phyloP scores from a whole-genome alignment of 2,797 vertebrate genomes.

The Trichosurus vulpecula region DNA sequence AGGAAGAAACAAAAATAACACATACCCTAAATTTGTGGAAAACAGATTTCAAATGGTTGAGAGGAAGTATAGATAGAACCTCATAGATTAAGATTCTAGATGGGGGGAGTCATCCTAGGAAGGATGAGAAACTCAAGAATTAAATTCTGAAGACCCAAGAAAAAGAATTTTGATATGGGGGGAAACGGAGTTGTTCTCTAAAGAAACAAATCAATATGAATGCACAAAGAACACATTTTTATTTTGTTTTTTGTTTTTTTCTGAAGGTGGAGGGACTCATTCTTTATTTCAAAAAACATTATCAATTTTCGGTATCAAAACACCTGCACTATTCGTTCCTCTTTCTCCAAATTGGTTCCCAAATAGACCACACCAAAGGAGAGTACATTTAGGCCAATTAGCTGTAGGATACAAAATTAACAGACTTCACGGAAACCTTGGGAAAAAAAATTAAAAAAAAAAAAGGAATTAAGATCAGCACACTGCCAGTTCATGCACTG shows the following conservation, averaged over 20 bases:
- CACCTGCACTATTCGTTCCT: constrained; percentile 72
- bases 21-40: not conserved
- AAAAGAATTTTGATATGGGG: not conserved
- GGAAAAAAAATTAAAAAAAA: not conserved
- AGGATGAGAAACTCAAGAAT: not conserved
- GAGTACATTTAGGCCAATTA: constrained; percentile 71
- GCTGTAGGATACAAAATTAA: constrained; percentile 54
- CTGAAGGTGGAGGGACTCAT: constrained; percentile 69
- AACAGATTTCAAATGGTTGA: not conserved
- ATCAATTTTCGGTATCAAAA: constrained; percentile 86
- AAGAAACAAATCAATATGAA: not conserved
- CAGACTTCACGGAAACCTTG: constrained; percentile 56
- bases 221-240: not conserved
- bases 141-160: not conserved
- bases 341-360: constrained; percentile 65
- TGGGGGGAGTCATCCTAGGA: not conserved
- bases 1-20: not conserved
- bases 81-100: not conserved
- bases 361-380: constrained; percentile 67
- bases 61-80: not conserved
- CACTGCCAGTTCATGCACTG: constrained; percentile 51
- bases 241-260: too few relatives aligned
- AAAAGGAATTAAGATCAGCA: constrained; percentile 49
- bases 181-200: not conserved
- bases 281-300: constrained; percentile 86